These are phyloP conservation scores for Nannoperca australis DNA, from an alignment of 2,797 vertebrate genomes.

Conservation along the genomic window DNA sequence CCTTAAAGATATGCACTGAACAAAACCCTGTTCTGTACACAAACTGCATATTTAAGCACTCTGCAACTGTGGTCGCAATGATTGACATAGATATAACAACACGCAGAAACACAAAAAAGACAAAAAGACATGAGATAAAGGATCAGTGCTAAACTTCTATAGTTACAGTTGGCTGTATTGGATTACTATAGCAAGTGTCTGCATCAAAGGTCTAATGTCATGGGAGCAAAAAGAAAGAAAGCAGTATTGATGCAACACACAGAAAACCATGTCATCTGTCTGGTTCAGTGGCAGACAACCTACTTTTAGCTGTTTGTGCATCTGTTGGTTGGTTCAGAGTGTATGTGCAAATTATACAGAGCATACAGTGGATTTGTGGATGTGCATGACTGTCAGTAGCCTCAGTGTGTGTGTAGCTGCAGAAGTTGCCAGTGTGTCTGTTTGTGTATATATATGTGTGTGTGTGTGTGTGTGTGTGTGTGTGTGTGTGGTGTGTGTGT, in stretches of 20 bases:
- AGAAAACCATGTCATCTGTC: slow-evolving; percentile 15
- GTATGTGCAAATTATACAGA: neutral
- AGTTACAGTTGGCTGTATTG: slow-evolving; percentile 12
- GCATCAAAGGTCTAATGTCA: slow-evolving; percentile 22
- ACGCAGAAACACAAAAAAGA: neutral
- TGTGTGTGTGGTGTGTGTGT: neutral
- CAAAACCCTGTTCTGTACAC: neutral
- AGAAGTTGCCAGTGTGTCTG: neutral
- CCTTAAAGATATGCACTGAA: neutral
- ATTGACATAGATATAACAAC: neutral
- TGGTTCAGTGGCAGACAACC: slow-evolving; percentile 1
- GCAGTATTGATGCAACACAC: slow-evolving; percentile 24
- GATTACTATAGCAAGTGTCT: slow-evolving; percentile 10
- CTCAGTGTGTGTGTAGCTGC: neutral
- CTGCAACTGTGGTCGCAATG: neutral
- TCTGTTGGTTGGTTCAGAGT: neutral
- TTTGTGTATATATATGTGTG: neutral
- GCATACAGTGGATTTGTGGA: neutral
- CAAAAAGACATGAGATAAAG: neutral
- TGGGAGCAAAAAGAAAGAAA: slow-evolving; percentile 11
- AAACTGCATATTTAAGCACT: neutral
- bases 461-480: neutral
- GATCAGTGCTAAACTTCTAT: slow-evolving; percentile 11
- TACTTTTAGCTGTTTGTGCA: neutral
- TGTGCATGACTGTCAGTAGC: neutral